Evolutionary conservation across 2,113 vertebrate species (phyloP).

Genomic region (Cacatua alba): DNA sequence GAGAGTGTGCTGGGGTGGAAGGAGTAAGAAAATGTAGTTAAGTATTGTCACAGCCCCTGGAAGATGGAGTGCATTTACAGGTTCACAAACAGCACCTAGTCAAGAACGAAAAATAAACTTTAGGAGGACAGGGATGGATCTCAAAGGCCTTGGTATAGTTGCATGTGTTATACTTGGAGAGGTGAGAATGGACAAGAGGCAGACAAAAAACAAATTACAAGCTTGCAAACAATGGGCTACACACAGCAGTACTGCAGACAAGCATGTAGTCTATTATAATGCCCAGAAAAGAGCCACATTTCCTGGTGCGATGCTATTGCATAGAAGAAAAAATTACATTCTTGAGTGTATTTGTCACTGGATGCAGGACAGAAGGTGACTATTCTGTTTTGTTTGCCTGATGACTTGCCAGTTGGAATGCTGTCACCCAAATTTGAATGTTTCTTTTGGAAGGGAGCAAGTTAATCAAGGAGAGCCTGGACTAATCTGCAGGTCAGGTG

Average conservation of each 20-base stretch:
- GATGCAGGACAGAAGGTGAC: constrained; percentile 23
- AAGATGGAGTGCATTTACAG: neutral
- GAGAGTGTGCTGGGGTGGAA: neutral
- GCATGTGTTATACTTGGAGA: neutral
- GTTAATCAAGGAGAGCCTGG: neutral
- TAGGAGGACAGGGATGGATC: neutral
- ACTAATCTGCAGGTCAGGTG: neutral
- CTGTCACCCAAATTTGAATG: neutral
- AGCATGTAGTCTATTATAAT: constrained; percentile 38
- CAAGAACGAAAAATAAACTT: neutral
- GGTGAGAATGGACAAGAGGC: neutral
- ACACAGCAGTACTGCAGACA: constrained; percentile 10
- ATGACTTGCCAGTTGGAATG: neutral
- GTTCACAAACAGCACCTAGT: neutral
- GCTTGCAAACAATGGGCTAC: constrained; percentile 7
- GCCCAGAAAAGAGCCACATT: neutral
- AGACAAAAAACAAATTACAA: constrained; percentile 24
- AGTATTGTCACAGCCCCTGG: neutral
- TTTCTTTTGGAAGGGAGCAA: neutral
- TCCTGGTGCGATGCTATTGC: constrained; percentile 31
- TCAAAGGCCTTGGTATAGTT: neutral
- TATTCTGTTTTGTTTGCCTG: constrained; percentile 4
- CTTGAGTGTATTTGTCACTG: constrained; percentile 26
- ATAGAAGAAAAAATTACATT: constrained; percentile 29
- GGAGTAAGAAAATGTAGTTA: neutral